These are phyloP conservation scores for Megalops atlanticus DNA, from an alignment of 2,113 vertebrate genomes.

Conservation along the genomic window DNA sequence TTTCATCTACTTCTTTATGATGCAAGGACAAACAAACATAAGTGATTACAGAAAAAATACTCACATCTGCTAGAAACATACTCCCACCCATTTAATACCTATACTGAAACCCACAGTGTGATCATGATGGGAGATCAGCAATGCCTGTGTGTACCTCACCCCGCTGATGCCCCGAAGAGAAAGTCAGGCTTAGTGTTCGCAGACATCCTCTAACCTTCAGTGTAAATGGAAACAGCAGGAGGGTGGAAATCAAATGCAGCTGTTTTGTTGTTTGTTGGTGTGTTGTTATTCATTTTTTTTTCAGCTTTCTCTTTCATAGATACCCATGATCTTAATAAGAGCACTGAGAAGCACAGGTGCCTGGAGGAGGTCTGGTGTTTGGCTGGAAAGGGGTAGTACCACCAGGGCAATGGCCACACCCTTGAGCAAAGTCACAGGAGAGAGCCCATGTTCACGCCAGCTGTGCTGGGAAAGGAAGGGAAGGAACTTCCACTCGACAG, in stretches of 20 bases:
- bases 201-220: slow-evolving; percentile 51
- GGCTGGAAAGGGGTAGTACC: neutral
- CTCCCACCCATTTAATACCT: slow-evolving; percentile 26
- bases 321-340: neutral
- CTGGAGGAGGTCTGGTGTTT: too few species aligned
- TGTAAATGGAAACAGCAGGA: slow-evolving; percentile 61
- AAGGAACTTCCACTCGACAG: neutral
- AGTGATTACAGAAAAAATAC: too few species aligned
- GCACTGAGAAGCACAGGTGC: neutral
- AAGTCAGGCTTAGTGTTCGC: slow-evolving; percentile 61
- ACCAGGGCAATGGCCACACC: neutral
- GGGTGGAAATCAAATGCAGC: slow-evolving; percentile 51
- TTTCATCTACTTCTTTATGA: too few species aligned
- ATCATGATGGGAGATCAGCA: slow-evolving; percentile 50
- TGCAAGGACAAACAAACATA: too few species aligned
- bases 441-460: neutral
- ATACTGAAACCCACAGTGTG: slow-evolving; percentile 35
- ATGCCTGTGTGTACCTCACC: slow-evolving; percentile 53
- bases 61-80: neutral
- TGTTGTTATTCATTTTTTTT: neutral
- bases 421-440: neutral
- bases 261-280: neutral
- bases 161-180: slow-evolving; percentile 49
- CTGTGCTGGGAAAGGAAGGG: neutral
- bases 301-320: neutral